A percentile compares a stretch with the other conserved stretches of the same genome.
phyloP scores from a whole-genome alignment of 2,797 vertebrate species.

The Melanotaenia trifasciata region DNA sequence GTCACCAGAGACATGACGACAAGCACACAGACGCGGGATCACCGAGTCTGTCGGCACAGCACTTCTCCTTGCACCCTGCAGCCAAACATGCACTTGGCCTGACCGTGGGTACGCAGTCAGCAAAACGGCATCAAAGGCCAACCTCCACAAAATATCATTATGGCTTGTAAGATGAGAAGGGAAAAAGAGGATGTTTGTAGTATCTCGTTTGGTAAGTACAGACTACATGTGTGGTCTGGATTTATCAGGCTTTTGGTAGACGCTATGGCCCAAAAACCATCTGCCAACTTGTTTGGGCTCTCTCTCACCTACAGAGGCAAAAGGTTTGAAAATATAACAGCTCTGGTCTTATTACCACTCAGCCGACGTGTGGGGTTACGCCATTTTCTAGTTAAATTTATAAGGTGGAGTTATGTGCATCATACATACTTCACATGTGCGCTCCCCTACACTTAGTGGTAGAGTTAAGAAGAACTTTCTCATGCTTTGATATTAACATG shows the following conservation, averaged over 20 bases:
- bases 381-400: constrained; percentile 66
- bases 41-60: constrained; percentile 75
- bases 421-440: constrained; percentile 67
- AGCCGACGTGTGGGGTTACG: constrained; percentile 47
- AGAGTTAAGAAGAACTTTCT: constrained; percentile 79
- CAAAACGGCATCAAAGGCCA: constrained; percentile 74
- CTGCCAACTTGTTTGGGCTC: constrained; percentile 55
- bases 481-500: constrained; percentile 82
- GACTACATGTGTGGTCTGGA: constrained; percentile 78
- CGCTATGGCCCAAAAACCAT: constrained; percentile 40
- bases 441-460: constrained; percentile 79
- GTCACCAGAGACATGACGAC: constrained; percentile 75
- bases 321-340: constrained; percentile 33
- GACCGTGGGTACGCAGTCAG: constrained; percentile 76
- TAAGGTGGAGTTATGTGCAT: constrained; percentile 70
- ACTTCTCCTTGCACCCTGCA: constrained; percentile 66
- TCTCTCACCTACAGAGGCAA: constrained; percentile 53
- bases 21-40: constrained; percentile 72
- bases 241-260: constrained; percentile 64
- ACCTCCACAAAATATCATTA: constrained; percentile 79
- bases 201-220: constrained; percentile 78
- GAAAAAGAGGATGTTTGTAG: constrained; percentile 76
- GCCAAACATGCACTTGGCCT: constrained; percentile 69
- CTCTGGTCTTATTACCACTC: constrained; percentile 31
- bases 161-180: constrained; percentile 78